These are phyloP conservation scores for Pinctada fucata DNA, from an alignment of 2,888 invertebrate species.

Conservation along the genomic window DNA sequence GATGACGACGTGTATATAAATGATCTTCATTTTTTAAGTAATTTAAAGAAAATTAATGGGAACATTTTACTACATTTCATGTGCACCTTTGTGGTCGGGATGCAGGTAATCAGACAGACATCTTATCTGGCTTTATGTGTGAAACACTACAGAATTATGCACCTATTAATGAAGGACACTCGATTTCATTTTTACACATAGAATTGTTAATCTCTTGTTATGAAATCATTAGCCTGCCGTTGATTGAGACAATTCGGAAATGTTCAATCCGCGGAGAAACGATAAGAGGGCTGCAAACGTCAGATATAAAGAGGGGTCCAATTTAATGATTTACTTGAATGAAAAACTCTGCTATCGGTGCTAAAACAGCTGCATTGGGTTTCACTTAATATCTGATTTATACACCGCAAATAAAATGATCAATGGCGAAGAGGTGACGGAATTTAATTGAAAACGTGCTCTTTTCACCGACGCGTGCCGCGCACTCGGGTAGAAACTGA, in stretches of 20 bases:
- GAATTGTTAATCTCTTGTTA: slow-evolving; percentile 1
- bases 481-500: neutral
- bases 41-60: too few relatives aligned
- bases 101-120: too few relatives aligned
- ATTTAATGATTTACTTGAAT: neutral
- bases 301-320: neutral
- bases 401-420: slow-evolving; percentile 8
- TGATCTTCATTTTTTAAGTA: too few relatives aligned
- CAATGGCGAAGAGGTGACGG: slow-evolving; percentile 19
- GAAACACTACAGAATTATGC: neutral
- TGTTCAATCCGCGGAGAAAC: neutral
- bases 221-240: neutral
- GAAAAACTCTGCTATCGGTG: slow-evolving; percentile 3
- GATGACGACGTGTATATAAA: too few relatives aligned
- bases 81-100: too few relatives aligned
- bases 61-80: too few relatives aligned
- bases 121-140: neutral
- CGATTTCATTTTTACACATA: neutral
- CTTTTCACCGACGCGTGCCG: neutral
- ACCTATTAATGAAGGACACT: neutral
- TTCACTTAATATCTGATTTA: neutral
- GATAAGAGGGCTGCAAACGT: neutral
- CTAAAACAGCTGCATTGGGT: slow-evolving; percentile 3
- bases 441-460: slow-evolving; percentile 30
- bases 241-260: neutral